phyloP scores from a whole-genome alignment of 2,888 invertebrate genomes.

The Brachyptera risi region DNA sequence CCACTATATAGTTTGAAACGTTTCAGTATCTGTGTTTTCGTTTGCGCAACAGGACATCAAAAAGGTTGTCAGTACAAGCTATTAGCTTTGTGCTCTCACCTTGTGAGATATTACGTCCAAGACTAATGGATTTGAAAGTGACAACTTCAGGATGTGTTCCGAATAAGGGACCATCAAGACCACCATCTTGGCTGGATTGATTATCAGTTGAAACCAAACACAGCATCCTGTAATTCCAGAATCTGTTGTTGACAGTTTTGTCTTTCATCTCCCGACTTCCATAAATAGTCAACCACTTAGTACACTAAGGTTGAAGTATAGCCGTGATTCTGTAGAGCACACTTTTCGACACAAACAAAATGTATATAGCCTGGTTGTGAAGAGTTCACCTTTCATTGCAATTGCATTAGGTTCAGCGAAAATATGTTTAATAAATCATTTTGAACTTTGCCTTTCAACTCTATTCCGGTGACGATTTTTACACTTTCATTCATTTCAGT shows the following conservation, averaged over 20 bases:
- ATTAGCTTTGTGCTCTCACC: slow-evolving; percentile 11
- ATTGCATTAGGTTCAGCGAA: slow-evolving; percentile 6
- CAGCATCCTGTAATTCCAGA: slow-evolving; percentile 12
- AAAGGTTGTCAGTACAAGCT: slow-evolving; percentile 4
- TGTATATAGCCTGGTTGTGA: not conserved
- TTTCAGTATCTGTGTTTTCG: too few species aligned
- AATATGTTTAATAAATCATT: slow-evolving; percentile 27
- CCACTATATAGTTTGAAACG: too few species aligned
- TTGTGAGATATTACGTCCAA: slow-evolving; percentile 12
- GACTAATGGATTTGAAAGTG: slow-evolving; percentile 19
- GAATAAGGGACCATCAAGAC: not conserved
- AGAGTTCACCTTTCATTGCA: slow-evolving; percentile 5
- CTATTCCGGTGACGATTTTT: slow-evolving; percentile 30
- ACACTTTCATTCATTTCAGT: slow-evolving; percentile 22
- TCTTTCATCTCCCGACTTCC: slow-evolving; percentile 5
- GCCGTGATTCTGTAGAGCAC: slow-evolving; percentile 1
- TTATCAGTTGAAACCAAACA: not conserved
- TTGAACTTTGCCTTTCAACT: slow-evolving; percentile 28
- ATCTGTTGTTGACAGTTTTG: slow-evolving; percentile 13
- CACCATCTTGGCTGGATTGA: not conserved
- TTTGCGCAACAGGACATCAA: too few species aligned
- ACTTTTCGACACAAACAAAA: too few species aligned
- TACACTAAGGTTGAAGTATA: slow-evolving; percentile 1
- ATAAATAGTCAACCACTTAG: not conserved
- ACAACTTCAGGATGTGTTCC: slow-evolving; percentile 15